These are phyloP conservation scores for Patella caerulea DNA, from an alignment of 2,888 invertebrate genomes.

Conservation along the genomic window DNA sequence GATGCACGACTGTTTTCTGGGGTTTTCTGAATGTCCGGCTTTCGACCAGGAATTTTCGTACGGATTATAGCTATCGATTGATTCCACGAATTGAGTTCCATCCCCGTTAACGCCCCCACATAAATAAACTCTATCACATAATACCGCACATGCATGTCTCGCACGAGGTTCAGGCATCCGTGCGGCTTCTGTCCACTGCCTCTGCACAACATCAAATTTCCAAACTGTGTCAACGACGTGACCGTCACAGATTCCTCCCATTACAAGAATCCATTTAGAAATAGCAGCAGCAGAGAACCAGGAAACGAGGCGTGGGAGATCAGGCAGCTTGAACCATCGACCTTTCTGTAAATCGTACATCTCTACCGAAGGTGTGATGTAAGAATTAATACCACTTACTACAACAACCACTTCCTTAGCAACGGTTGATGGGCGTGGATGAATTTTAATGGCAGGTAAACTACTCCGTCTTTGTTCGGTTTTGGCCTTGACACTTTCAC, in stretches of 20 bases:
- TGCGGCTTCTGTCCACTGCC: slow-evolving; percentile 61
- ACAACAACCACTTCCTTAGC: slow-evolving; percentile 69
- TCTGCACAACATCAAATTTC: slow-evolving; percentile 65
- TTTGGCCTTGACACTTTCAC: slow-evolving; percentile 62
- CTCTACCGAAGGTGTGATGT: slow-evolving; percentile 62
- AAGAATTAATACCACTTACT: slow-evolving; percentile 57
- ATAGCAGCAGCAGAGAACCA: slow-evolving; percentile 65
- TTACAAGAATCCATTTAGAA: slow-evolving; percentile 64
- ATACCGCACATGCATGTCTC: slow-evolving; percentile 63
- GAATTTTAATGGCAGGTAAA: slow-evolving; percentile 59
- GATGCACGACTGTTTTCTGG: slow-evolving; percentile 63
- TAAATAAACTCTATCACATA: slow-evolving; percentile 63
- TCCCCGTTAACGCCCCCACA: slow-evolving; percentile 65
- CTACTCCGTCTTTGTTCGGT: slow-evolving; percentile 64
- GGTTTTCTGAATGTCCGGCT: slow-evolving; percentile 65
- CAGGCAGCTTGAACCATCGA: slow-evolving; percentile 64
- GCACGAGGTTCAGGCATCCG: slow-evolving; percentile 66
- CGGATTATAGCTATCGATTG: slow-evolving; percentile 66
- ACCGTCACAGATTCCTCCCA: slow-evolving; percentile 67
- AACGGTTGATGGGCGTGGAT: slow-evolving; percentile 69
- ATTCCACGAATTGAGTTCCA: slow-evolving; percentile 58
- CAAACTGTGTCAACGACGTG: slow-evolving; percentile 63
- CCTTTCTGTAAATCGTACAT: slow-evolving; percentile 69
- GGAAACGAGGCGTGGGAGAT: slow-evolving; percentile 60
- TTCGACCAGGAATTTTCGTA: slow-evolving; percentile 57